Evolutionary conservation across 1,140 invertebrate genomes (phyloP).

Genomic region (Paracyclopina nana): DNA sequence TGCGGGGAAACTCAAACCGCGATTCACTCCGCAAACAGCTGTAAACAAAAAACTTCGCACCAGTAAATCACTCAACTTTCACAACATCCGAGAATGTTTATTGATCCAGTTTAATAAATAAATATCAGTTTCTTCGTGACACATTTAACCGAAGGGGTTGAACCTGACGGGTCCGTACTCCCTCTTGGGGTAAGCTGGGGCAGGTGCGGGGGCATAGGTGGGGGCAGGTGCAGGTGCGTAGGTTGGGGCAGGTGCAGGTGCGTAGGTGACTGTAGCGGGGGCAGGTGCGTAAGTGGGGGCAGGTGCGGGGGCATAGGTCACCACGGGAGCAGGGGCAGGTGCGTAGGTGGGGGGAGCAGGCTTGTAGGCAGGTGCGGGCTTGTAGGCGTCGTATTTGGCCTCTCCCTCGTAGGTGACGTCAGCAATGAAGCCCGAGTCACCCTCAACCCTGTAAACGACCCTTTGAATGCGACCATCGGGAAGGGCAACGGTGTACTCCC

Average conservation of each 20-base stretch:
- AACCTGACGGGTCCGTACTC: conserved; percentile 5
- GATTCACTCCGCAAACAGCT: too few species aligned
- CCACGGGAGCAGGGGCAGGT: background rate
- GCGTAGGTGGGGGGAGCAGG: conserved; percentile 13
- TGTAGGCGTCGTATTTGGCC: conserved; percentile 15
- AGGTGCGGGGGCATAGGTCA: background rate
- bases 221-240: background rate
- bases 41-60: too few species aligned
- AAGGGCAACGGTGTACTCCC: conserved; percentile 59
- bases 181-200: background rate
- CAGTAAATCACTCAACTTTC: too few species aligned
- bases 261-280: background rate
- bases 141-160: conserved; percentile 7
- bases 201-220: background rate
- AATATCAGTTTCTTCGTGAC: background rate
- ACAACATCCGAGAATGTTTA: too few species aligned
- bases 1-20: too few species aligned
- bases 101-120: too few species aligned
- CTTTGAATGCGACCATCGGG: conserved; percentile 66
- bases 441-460: conserved; percentile 57
- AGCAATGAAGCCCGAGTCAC: conserved; percentile 21
- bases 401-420: conserved; percentile 19
- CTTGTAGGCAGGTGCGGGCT: conserved; percentile 1
- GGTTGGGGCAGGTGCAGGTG: background rate
- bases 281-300: background rate